A percentile compares a stretch with the other conserved stretches of the same genome.
phyloP scores from a whole-genome alignment of 1,140 invertebrate genomes.

The Lepeophtheirus salmonis region DNA sequence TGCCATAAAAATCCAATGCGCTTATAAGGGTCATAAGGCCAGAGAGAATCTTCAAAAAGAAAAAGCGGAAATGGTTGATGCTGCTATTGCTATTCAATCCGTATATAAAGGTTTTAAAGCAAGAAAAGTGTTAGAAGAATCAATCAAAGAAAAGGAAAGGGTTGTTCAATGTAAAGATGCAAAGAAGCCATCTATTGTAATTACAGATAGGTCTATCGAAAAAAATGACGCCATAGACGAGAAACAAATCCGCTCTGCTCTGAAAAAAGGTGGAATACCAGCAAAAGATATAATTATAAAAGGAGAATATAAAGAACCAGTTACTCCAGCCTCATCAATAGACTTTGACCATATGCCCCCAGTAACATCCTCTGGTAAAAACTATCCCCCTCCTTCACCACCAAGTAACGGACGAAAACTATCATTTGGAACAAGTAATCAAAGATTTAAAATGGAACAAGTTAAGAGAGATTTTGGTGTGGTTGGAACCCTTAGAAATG shows the following conservation, averaged over 20 bases:
- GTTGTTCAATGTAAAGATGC: background rate
- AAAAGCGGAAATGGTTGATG: conserved; percentile 6
- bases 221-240: no score
- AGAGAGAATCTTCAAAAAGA: background rate
- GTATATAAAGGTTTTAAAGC: conserved; percentile 16
- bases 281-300: background rate
- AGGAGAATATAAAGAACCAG: background rate
- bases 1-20: background rate
- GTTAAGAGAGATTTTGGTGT: background rate
- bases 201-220: no score
- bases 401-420: background rate
- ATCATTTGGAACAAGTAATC: background rate
- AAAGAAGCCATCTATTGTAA: background rate
- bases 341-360: conserved; percentile 13
- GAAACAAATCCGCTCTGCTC: background rate
- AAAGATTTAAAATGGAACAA: background rate
- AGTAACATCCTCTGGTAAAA: background rate
- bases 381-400: background rate
- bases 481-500: background rate
- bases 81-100: conserved; percentile 12
- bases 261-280: background rate
- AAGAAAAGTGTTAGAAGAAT: conserved; percentile 5
- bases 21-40: background rate
- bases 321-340: conserved; percentile 9
- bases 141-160: background rate